Conservation (phyloP, 2,888 invertebrate species). For the Eurytoma adleriae region DNA sequence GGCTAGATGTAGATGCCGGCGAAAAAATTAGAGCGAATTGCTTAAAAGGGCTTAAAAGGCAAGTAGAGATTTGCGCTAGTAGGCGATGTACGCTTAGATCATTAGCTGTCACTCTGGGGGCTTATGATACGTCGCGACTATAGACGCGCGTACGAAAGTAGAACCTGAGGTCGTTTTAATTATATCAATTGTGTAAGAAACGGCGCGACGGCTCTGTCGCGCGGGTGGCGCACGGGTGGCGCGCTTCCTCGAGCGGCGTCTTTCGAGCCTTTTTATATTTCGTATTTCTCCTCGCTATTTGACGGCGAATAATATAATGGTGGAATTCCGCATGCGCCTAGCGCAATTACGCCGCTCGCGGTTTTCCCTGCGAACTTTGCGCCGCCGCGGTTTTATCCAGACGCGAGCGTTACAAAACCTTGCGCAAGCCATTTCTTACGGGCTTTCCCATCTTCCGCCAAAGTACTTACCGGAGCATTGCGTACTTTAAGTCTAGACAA, state of each 20-base stretch:
- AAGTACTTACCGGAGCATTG: too few species aligned
- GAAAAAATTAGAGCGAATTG: conserved; percentile 7
- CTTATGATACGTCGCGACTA: neutral
- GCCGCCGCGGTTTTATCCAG: conserved; percentile 10
- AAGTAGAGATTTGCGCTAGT: neutral
- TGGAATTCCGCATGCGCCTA: conserved; percentile 15
- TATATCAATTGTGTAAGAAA: conserved; percentile 49
- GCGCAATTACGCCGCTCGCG: conserved; percentile 10
- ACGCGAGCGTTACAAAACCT: conserved; percentile 21
- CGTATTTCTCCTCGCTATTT: neutral
- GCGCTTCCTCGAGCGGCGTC: neutral
- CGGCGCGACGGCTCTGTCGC: conserved; percentile 14
- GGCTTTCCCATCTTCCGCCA: neutral
- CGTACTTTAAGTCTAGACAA: too few species aligned
- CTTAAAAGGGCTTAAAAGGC: conserved; percentile 13
- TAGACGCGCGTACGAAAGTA: conserved; percentile 24
- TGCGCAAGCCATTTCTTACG: conserved; percentile 25
- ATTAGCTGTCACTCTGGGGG: conserved; percentile 16
- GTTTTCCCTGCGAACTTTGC: neutral
- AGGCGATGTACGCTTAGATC: conserved; percentile 2
- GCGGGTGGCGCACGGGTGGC: neutral
- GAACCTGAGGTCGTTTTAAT: conserved; percentile 56
- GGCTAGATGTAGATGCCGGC: neutral
- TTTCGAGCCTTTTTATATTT: neutral
- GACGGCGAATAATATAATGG: neutral